A percentile compares a stretch with the other conserved stretches of the same genome.
phyloP scores from a whole-genome alignment of 2,113 vertebrate genomes.

The Thamnophis sirtalis region DNA sequence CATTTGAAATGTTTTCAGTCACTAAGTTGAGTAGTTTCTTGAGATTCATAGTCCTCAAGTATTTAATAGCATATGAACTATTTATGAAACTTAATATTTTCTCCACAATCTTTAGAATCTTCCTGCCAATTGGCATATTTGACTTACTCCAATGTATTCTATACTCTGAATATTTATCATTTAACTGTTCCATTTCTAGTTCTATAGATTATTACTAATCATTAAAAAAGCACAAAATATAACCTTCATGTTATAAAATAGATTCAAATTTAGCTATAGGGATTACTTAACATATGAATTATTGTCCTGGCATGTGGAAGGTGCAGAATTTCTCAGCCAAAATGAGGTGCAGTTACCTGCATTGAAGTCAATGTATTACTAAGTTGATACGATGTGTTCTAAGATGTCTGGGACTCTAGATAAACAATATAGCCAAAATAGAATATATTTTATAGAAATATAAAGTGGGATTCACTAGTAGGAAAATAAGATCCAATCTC shows the following conservation, averaged over 20 bases:
- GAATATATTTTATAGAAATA: background rate
- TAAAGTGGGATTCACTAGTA: background rate
- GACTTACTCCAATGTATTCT: background rate
- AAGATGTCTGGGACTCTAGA: background rate
- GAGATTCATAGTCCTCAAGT: background rate
- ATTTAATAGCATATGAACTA: background rate
- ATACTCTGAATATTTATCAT: background rate
- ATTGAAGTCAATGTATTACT: background rate
- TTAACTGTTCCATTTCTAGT: background rate
- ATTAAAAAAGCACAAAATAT: background rate
- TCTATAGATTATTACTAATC: background rate
- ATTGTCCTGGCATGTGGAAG: background rate
- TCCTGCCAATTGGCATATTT: background rate
- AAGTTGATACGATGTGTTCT: background rate
- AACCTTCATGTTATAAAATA: background rate
- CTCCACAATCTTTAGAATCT: background rate
- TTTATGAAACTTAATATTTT: background rate
- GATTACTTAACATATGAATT: background rate
- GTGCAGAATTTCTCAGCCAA: background rate
- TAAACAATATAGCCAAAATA: background rate
- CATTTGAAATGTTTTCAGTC: background rate
- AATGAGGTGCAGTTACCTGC: background rate
- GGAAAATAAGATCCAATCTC: background rate
- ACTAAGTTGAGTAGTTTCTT: background rate
- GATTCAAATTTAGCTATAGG: background rate